A percentile compares a stretch with the other conserved stretches of the same genome.
Evolutionary conservation across 2,888 invertebrate species (phyloP).

Genomic region (Agrilus mali): DNA sequence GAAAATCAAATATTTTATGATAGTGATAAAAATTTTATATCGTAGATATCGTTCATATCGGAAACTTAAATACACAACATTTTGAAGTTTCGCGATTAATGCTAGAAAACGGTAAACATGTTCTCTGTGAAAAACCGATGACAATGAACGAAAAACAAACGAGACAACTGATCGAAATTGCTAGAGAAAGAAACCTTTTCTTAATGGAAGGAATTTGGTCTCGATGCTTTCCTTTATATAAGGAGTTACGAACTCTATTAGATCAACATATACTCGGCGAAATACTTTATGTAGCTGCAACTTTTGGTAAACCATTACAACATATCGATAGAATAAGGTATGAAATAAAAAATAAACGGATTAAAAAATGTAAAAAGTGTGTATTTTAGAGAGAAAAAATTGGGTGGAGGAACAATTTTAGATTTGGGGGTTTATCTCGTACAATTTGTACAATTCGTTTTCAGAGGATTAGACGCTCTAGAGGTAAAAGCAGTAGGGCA

Average conservation of each 20-base stretch:
- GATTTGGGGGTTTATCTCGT: slow-evolving; percentile 67
- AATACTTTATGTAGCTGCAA: slow-evolving; percentile 50
- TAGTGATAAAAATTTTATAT: slow-evolving; percentile 6
- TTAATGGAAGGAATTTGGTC: slow-evolving; percentile 86
- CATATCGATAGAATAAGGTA: slow-evolving; percentile 48
- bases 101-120: slow-evolving; percentile 69
- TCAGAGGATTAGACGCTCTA: slow-evolving; percentile 50
- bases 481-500: slow-evolving; percentile 54
- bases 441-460: slow-evolving; percentile 59
- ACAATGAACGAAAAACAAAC: slow-evolving; percentile 67
- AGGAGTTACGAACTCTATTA: slow-evolving; percentile 52
- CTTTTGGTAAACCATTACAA: slow-evolving; percentile 52
- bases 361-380: neutral
- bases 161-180: slow-evolving; percentile 51
- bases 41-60: slow-evolving; percentile 78
- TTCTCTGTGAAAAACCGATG: slow-evolving; percentile 83
- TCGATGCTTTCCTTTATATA: slow-evolving; percentile 67
- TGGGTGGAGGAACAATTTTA: slow-evolving; percentile 69
- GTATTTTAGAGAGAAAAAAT: slow-evolving; percentile 23
- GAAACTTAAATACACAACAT: slow-evolving; percentile 63
- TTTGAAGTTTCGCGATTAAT: slow-evolving; percentile 55
- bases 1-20: neutral
- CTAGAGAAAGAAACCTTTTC: slow-evolving; percentile 59
- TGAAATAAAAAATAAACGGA: neutral
- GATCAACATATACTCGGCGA: slow-evolving; percentile 55